Evolutionary conservation across 2,797 vertebrate genomes (phyloP).

Genomic region (Spheniscus humboldti): DNA sequence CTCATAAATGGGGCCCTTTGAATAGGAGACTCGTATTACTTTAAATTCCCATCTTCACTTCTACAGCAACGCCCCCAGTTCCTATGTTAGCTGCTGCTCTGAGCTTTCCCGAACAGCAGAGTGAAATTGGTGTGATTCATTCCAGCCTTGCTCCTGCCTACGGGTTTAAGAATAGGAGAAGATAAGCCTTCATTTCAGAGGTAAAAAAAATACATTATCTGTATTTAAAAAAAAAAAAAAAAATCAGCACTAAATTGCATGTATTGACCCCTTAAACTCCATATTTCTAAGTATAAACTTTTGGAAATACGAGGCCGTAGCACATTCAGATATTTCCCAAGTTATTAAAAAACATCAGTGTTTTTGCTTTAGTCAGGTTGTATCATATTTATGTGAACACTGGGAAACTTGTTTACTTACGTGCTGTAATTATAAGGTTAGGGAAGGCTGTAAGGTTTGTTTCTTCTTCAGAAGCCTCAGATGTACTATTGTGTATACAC

Average conservation of each 20-base stretch:
- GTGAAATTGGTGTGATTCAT: not conserved
- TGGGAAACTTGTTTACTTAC: not conserved
- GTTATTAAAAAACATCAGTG: not conserved
- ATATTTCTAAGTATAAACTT: not conserved
- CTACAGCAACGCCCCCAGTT: not conserved
- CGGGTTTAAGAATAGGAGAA: not conserved
- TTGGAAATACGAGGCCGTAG: not conserved
- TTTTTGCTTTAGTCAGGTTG: not conserved
- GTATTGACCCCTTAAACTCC: not conserved
- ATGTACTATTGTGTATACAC: not conserved
- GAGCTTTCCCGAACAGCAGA: not conserved
- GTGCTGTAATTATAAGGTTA: not conserved
- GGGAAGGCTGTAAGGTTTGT: not conserved
- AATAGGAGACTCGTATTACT: not conserved
- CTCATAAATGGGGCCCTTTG: not conserved
- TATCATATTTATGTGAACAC: not conserved
- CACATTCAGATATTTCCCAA: not conserved
- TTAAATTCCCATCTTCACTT: not conserved
- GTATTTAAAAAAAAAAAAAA: not conserved
- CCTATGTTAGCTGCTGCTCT: not conserved
- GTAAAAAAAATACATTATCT: not conserved
- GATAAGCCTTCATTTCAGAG: not conserved
- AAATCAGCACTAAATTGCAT: not conserved
- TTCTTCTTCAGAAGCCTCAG: not conserved
- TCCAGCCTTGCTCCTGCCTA: not conserved